These are phyloP conservation scores for Dryocosmus kuriphilus DNA, from an alignment of 2,888 invertebrate species.

Conservation along the genomic window DNA sequence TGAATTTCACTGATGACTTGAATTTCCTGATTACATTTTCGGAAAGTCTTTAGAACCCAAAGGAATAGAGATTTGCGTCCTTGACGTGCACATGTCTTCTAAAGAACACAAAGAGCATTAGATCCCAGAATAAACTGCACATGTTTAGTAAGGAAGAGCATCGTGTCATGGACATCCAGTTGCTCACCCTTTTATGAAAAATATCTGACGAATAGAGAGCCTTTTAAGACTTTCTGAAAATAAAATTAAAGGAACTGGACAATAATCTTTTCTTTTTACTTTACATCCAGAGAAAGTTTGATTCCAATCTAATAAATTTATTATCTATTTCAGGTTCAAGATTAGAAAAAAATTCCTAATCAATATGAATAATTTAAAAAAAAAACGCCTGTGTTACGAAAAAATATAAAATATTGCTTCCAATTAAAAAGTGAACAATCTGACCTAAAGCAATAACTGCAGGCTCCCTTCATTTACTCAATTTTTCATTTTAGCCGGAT, in stretches of 20 bases:
- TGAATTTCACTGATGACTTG: too few relatives aligned
- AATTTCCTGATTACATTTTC: not conserved
- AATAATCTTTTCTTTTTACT: not conserved
- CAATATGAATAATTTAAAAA: too few relatives aligned
- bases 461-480: not conserved
- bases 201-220: not conserved
- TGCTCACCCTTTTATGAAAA: constrained; percentile 18
- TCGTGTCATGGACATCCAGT: constrained; percentile 2
- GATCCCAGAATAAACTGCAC: constrained; percentile 33
- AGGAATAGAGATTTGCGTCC: constrained; percentile 2
- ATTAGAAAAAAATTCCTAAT: not conserved
- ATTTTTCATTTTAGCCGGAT: not conserved
- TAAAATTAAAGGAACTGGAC: not conserved
- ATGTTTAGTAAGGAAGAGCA: constrained; percentile 23
- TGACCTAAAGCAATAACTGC: too few relatives aligned
- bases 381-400: too few relatives aligned
- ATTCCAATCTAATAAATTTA: not conserved
- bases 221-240: not conserved
- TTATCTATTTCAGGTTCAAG: not conserved
- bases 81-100: constrained; percentile 31
- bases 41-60: not conserved
- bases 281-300: not conserved
- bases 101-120: constrained; percentile 36
- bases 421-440: too few relatives aligned
- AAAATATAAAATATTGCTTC: too few relatives aligned